Percentiles rank a stretch among this genome's conserved stretches.
phyloP scores from a whole-genome alignment of 2,113 vertebrate genomes.

The Climacteris rufus region DNA sequence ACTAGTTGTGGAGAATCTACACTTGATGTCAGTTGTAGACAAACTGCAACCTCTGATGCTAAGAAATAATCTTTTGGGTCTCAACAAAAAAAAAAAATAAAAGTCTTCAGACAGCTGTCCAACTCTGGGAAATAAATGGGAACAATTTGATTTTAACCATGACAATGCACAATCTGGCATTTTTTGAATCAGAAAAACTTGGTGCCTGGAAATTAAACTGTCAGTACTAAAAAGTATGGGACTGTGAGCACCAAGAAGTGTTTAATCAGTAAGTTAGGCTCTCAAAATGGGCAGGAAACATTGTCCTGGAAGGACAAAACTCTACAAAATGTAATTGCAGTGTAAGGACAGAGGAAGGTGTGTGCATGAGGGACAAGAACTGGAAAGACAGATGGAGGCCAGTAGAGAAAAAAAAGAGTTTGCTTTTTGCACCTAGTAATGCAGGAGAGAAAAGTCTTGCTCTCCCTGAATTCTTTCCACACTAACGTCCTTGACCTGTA shows the following conservation, averaged over 20 bases:
- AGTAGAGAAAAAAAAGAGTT: neutral
- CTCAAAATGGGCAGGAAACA: conserved; percentile 53
- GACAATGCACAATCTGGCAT: conserved; percentile 67
- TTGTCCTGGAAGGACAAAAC: conserved; percentile 59
- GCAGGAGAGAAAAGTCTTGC: neutral
- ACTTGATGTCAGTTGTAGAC: neutral
- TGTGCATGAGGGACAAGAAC: neutral
- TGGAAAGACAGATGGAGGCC: neutral
- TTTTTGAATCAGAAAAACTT: conserved; percentile 74
- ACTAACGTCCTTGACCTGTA: neutral
- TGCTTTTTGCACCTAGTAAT: neutral
- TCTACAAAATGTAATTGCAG: conserved; percentile 41
- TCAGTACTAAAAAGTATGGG: conserved; percentile 72
- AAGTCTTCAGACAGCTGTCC: conserved; percentile 45
- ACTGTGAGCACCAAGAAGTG: conserved; percentile 58
- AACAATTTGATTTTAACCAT: conserved; percentile 72
- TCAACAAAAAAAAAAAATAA: conserved; percentile 26
- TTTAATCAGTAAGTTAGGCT: conserved; percentile 70
- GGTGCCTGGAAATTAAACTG: conserved; percentile 76
- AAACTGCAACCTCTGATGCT: neutral
- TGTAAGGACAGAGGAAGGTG: conserved; percentile 3
- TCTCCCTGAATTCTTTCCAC: neutral
- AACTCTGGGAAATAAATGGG: conserved; percentile 62
- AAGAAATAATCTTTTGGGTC: conserved; percentile 52
- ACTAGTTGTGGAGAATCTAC: conserved; percentile 2